Conservation (phyloP, 2,888 invertebrate genomes). For the Protonemura montana region DNA sequence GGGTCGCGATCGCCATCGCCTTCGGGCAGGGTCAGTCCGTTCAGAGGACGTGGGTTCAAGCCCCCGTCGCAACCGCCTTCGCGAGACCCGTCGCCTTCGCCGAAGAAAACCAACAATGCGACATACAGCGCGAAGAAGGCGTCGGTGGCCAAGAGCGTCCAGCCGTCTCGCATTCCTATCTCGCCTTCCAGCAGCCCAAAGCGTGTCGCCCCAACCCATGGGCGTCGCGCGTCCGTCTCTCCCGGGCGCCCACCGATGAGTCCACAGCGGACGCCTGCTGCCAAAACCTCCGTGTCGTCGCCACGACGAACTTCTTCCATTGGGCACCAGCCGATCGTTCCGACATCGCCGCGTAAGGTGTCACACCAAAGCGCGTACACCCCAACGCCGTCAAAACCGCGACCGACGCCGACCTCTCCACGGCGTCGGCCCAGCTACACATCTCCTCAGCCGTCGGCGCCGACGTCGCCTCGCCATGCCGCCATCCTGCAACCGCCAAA, state of each 20-base stretch:
- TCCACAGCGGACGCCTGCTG: background rate
- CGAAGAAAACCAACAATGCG: constrained; percentile 62
- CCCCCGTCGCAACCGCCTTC: constrained; percentile 65
- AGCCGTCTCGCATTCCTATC: constrained; percentile 39
- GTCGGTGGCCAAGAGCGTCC: background rate
- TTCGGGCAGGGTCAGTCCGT: constrained; percentile 67
- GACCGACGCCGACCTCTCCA: background rate
- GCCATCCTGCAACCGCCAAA: background rate
- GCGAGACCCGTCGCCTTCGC: constrained; percentile 63
- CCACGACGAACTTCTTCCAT: background rate
- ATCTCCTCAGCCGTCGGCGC: background rate
- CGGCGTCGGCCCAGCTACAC: background rate
- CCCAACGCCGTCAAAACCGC: background rate
- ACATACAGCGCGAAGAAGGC: constrained; percentile 59
- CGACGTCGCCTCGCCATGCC: constrained; percentile 5
- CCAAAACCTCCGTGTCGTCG: background rate
- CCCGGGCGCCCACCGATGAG: constrained; percentile 20
- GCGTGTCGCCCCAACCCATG: background rate
- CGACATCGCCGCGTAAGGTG: background rate
- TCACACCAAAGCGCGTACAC: background rate
- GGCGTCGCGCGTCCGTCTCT: constrained; percentile 32
- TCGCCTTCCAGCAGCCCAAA: constrained; percentile 32
- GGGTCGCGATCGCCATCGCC: constrained; percentile 59
- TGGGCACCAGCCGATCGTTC: background rate
- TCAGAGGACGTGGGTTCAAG: constrained; percentile 67